Percentiles rank a stretch among this genome's conserved stretches.
phyloP scores from a whole-genome alignment of 2,888 invertebrate species.

The Drosophila atripex region DNA sequence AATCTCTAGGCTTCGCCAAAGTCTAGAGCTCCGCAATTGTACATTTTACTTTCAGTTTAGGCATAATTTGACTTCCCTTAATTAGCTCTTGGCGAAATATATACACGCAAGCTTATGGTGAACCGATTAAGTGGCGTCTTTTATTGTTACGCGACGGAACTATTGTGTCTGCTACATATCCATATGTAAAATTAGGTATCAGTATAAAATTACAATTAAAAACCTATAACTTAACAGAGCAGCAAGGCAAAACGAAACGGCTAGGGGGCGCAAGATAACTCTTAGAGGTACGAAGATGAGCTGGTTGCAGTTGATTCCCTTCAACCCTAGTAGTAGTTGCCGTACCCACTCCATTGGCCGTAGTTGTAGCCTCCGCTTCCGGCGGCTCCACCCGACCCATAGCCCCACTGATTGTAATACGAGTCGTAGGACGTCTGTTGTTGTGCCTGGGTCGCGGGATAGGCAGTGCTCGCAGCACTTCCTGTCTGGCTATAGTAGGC shows the following conservation, averaged over 20 bases:
- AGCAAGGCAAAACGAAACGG: constrained; percentile 20
- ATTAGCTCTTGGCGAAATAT: constrained; percentile 23
- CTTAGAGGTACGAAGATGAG: constrained; percentile 9
- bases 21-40: constrained; percentile 9
- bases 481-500: constrained; percentile 79
- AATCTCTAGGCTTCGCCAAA: constrained; percentile 63
- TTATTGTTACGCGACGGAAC: constrained; percentile 41
- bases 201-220: constrained; percentile 63
- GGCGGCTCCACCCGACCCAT: constrained; percentile 83
- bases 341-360: constrained; percentile 87
- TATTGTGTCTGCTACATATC: constrained; percentile 37
- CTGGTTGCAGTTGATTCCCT: not conserved
- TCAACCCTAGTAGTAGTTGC: constrained; percentile 80
- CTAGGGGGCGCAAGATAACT: not conserved
- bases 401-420: constrained; percentile 87
- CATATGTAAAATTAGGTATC: constrained; percentile 48
- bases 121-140: constrained; percentile 53
- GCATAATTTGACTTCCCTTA: constrained; percentile 19
- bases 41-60: constrained; percentile 27
- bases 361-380: constrained; percentile 84
- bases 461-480: constrained; percentile 56
- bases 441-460: constrained; percentile 64
- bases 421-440: constrained; percentile 84
- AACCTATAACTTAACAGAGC: constrained; percentile 52
- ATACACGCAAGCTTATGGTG: constrained; percentile 36